Percentiles rank a stretch among this genome's conserved stretches.
Evolutionary conservation across 2,888 invertebrate genomes (phyloP).

Genomic region (Latrodectus elegans): DNA sequence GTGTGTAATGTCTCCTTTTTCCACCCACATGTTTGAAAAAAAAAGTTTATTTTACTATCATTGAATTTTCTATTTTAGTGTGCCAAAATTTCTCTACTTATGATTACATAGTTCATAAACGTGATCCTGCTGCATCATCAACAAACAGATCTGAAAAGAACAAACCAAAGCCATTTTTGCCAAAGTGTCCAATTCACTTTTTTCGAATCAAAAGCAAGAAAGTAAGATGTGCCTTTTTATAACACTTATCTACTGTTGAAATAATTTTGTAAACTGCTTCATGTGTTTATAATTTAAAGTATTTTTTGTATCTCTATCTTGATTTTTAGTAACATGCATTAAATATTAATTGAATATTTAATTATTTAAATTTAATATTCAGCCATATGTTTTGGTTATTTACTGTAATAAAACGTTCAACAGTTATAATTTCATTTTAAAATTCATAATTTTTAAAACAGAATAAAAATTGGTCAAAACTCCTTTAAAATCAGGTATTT

Average conservation of each 20-base stretch:
- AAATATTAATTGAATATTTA: too few species aligned
- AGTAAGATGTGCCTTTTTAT: background rate
- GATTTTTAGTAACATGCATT: too few species aligned
- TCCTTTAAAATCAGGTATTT: too few species aligned
- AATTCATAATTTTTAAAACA: too few species aligned
- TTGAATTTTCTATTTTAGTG: slow-evolving; percentile 72
- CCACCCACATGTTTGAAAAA: background rate
- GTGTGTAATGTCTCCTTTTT: background rate
- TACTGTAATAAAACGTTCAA: too few species aligned
- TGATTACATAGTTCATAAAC: slow-evolving; percentile 83
- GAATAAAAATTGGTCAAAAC: too few species aligned
- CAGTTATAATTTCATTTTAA: too few species aligned
- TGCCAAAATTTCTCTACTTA: slow-evolving; percentile 90
- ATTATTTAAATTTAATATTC: too few species aligned
- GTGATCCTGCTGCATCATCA: slow-evolving; percentile 49
- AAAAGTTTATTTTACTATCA: background rate
- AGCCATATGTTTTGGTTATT: too few species aligned
- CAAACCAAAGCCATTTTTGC: slow-evolving; percentile 43
- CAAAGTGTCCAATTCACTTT: slow-evolving; percentile 1
- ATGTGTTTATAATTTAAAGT: too few species aligned
- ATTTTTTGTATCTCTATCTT: too few species aligned
- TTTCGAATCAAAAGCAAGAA: slow-evolving; percentile 59
- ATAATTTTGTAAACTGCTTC: too few species aligned
- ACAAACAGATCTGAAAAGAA: slow-evolving; percentile 41
- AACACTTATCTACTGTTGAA: background rate